Evolutionary conservation across 2,888 invertebrate species (phyloP), one percentile per base, ranked within the genome.

Genomic region (Lasioglossum calceatum): DNA sequence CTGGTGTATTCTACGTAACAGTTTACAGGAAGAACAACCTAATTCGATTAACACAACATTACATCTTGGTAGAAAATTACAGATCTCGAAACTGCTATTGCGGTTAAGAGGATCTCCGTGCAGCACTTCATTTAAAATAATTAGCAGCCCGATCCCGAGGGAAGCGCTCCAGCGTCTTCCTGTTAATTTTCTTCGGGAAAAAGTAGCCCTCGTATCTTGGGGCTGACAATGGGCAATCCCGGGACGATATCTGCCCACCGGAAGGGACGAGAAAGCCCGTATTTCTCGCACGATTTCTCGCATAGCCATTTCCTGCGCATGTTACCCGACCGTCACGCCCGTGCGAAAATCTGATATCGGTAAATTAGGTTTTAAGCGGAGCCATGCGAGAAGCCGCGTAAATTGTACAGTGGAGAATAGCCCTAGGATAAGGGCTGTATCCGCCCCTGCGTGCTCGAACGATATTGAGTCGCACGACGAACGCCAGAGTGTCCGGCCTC

Each of bases 341-440:
- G 81, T 76, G 82, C 73, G 74, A 84, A 84, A 77, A 82, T 82
- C 77, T 82, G 83, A 82, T 78, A 82, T 75, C 83, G 47, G 58
- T 27, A 42, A 78, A 84, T 82, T 82, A 82, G 77, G 73, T 70
- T 75, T 74, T 50, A 70, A 71, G 47, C 73, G 39, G 54, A 19
- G 39, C 74, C 70, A 58, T 58, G 81, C 54, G 82, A 74, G 27
- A 19, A 39, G 10, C 75, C 23, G 32, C 61, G 83, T 58, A 84
- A 84, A 82, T 84, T 82, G 58, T 19, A 78, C 27, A 61, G 54
- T 58, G 47, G 74, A 27, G 14, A 50, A 74, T 70, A 58, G 50
- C 32, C 39, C 23, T 70, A 44, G 23, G 77, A 77, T 58, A 82
- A 82, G 36, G 54, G 77, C 16, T 58, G 64, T 47, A 47, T 82